Evolutionary conservation across 2,888 invertebrate species (phyloP).

Genomic region (Neoascia interrupta): DNA sequence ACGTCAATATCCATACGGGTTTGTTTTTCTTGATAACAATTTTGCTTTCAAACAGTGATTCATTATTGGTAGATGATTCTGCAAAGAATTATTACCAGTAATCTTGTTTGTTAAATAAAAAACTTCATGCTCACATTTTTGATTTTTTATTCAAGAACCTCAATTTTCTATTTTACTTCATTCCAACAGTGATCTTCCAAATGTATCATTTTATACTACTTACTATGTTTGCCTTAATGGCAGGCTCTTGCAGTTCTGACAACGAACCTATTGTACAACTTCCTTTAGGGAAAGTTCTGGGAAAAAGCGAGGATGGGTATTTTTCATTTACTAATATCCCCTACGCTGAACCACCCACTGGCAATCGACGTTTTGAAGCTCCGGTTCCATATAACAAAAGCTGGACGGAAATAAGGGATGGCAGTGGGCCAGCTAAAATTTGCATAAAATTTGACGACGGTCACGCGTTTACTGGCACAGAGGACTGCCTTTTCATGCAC

Average conservation of each 20-base stretch:
- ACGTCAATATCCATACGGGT: no score
- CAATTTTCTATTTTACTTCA: no score
- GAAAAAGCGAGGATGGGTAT: constrained; percentile 75
- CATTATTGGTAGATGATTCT: no score
- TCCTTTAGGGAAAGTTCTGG: constrained; percentile 73
- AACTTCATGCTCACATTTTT: no score
- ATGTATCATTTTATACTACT: no score
- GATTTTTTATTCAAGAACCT: no score
- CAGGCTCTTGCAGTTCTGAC: not conserved
- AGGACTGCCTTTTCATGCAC: constrained; percentile 46
- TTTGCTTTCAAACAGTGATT: no score
- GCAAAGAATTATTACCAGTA: no score
- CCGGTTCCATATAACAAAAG: constrained; percentile 70
- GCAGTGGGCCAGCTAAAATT: constrained; percentile 81
- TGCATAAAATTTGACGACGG: constrained; percentile 82
- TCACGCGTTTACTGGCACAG: constrained; percentile 6
- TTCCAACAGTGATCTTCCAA: not conserved
- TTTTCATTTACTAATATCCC: constrained; percentile 85
- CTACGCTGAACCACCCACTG: constrained; percentile 84
- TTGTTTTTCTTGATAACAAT: no score
- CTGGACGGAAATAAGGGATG: constrained; percentile 77
- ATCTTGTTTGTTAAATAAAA: no score
- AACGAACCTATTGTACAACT: constrained; percentile 70
- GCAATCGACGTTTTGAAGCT: constrained; percentile 82
- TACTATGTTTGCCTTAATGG: no score